Percentiles rank a stretch among this genome's conserved stretches.
Conservation (phyloP, 2,888 invertebrate species). For the Emmelina monodactyla region DNA sequence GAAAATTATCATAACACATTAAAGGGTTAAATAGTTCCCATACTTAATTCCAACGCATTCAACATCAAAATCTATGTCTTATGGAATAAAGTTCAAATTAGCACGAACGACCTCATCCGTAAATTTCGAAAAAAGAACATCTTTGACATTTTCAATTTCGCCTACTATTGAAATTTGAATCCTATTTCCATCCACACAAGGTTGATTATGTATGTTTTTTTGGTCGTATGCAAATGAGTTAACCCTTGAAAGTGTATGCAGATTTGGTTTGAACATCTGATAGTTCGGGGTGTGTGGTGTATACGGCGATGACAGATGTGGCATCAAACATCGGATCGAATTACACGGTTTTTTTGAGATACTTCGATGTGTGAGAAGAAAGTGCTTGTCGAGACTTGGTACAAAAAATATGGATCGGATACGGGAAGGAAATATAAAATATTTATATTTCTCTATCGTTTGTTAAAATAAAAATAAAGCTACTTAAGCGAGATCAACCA, state of each 20-base stretch:
- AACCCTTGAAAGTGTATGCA: background rate
- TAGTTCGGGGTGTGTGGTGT: constrained; percentile 38
- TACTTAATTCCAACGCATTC: constrained; percentile 12
- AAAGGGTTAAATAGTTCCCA: constrained; percentile 42
- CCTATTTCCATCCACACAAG: background rate
- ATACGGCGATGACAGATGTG: constrained; percentile 57
- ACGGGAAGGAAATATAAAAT: too few relatives aligned
- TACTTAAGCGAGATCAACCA: too few relatives aligned
- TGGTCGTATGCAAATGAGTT: background rate
- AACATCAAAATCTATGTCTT: constrained; percentile 10
- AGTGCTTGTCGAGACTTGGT: too few relatives aligned
- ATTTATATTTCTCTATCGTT: too few relatives aligned
- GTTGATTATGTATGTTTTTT: background rate
- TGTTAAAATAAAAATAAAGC: too few relatives aligned
- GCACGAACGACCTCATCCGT: too few relatives aligned
- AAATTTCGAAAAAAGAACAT: constrained; percentile 26
- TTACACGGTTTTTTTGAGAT: too few relatives aligned
- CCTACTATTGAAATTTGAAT: background rate
- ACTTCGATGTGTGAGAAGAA: background rate
- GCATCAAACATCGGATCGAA: constrained; percentile 34
- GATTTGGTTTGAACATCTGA: background rate
- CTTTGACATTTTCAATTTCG: too few relatives aligned
- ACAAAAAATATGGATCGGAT: too few relatives aligned
- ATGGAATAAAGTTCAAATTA: background rate
- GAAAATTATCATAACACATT: constrained; percentile 55